Percentiles rank a stretch among this genome's conserved stretches.
These are phyloP conservation scores for Suillia variegata DNA, from an alignment of 2,888 invertebrate species.

Conservation along the genomic window DNA sequence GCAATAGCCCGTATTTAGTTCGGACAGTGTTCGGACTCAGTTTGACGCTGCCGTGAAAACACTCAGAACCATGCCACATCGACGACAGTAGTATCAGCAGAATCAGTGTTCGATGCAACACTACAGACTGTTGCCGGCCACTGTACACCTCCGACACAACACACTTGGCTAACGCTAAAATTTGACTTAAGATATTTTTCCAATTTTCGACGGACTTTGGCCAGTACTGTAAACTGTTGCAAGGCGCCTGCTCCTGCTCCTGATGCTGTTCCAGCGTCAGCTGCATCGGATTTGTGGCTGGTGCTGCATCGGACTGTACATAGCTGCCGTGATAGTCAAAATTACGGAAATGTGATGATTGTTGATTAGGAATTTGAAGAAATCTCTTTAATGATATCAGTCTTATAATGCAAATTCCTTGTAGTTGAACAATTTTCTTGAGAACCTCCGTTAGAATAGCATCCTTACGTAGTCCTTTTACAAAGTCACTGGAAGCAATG, in stretches of 20 bases:
- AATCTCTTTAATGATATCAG: constrained; percentile 58
- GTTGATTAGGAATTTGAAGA: constrained; percentile 43
- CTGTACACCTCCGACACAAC: constrained; percentile 9
- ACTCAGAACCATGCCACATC: constrained; percentile 48
- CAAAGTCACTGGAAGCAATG: not conserved
- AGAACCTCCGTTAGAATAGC: constrained; percentile 2
- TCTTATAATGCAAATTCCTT: constrained; percentile 59
- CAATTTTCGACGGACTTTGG: not conserved
- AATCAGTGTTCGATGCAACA: constrained; percentile 37
- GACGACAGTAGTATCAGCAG: constrained; percentile 45
- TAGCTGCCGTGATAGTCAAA: not conserved
- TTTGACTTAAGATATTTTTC: constrained; percentile 12
- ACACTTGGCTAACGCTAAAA: constrained; percentile 17
- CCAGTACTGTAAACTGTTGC: not conserved
- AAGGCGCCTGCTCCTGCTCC: not conserved
- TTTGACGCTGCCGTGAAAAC: constrained; percentile 61
- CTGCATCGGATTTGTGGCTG: not conserved
- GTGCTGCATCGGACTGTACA: not conserved
- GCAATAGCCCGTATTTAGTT: constrained; percentile 87
- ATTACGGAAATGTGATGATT: constrained; percentile 6
- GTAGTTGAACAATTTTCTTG: constrained; percentile 24
- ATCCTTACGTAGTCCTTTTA: constrained; percentile 14
- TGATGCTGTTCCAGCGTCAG: not conserved
- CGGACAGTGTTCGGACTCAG: constrained; percentile 71
- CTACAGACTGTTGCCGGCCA: not conserved